Percentiles rank a stretch among this genome's conserved stretches.
Evolutionary conservation across 2,888 invertebrate species (phyloP).

Genomic region (Lasioglossum pauxillum): DNA sequence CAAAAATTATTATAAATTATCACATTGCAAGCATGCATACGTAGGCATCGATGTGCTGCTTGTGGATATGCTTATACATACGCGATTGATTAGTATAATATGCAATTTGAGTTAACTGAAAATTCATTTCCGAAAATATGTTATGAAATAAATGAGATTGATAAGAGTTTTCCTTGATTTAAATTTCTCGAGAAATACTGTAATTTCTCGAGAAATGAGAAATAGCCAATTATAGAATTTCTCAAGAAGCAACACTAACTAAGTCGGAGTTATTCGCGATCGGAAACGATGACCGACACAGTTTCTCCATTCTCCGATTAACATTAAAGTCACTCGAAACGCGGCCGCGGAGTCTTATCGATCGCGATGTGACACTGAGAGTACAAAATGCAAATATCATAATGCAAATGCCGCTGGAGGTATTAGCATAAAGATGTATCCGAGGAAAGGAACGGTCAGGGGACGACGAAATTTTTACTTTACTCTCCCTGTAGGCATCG

Average conservation of each 20-base stretch:
- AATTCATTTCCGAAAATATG: background rate
- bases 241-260: too few relatives aligned
- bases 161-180: background rate
- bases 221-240: too few relatives aligned
- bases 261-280: background rate
- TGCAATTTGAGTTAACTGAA: background rate
- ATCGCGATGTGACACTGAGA: slow-evolving; percentile 1
- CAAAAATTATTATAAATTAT: slow-evolving; percentile 4
- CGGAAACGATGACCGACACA: background rate
- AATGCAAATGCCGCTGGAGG: slow-evolving; percentile 35
- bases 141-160: background rate
- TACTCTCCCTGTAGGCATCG: background rate
- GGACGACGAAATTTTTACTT: slow-evolving; percentile 19
- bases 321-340: background rate
- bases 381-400: background rate
- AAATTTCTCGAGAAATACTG: background rate
- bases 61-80: background rate
- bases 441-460: background rate
- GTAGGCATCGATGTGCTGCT: background rate
- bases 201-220: too few relatives aligned
- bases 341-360: background rate
- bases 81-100: background rate
- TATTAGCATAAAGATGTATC: slow-evolving; percentile 39
- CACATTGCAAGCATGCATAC: slow-evolving; percentile 1
- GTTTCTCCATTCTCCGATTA: background rate